Evolutionary conservation across 2,888 invertebrate genomes (phyloP).

Genomic region (Trissolcus brochymenae): DNA sequence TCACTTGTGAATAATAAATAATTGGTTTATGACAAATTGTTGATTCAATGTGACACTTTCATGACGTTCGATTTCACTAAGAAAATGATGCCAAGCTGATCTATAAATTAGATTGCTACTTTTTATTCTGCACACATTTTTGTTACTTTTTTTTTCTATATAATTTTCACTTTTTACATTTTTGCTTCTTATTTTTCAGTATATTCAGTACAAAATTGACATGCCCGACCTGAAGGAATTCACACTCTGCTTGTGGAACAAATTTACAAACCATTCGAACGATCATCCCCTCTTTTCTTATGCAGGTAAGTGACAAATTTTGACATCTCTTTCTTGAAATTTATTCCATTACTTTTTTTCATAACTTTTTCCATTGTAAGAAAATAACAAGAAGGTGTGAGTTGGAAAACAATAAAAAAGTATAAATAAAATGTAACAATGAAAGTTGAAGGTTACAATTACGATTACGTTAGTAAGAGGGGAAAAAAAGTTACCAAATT

Average conservation of each 20-base stretch:
- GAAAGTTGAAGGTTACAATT: not conserved
- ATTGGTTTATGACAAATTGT: no score
- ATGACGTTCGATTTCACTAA: not conserved
- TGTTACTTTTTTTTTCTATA: not conserved
- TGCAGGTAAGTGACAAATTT: conserved; percentile 79
- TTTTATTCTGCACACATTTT: not conserved
- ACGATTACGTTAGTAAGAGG: no score
- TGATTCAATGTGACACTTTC: not conserved
- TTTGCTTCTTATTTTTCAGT: conserved; percentile 75
- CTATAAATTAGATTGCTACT: not conserved
- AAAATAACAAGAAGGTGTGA: no score
- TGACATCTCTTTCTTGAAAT: conserved; percentile 22
- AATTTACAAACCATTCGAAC: conserved; percentile 88
- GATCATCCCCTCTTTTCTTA: conserved; percentile 91
- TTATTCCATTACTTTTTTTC: conserved; percentile 1
- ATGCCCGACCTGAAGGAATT: conserved; percentile 89
- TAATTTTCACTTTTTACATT: not conserved
- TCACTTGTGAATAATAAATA: no score
- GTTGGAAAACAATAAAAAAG: no score
- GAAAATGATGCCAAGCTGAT: not conserved
- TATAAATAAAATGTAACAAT: no score
- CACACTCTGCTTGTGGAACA: conserved; percentile 89
- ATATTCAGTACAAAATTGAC: conserved; percentile 84
- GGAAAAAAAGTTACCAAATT: no score
- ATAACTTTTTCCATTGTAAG: no score